Evolutionary conservation across 1,140 invertebrate genomes (phyloP).

Genomic region (Drosophila nikananu): DNA sequence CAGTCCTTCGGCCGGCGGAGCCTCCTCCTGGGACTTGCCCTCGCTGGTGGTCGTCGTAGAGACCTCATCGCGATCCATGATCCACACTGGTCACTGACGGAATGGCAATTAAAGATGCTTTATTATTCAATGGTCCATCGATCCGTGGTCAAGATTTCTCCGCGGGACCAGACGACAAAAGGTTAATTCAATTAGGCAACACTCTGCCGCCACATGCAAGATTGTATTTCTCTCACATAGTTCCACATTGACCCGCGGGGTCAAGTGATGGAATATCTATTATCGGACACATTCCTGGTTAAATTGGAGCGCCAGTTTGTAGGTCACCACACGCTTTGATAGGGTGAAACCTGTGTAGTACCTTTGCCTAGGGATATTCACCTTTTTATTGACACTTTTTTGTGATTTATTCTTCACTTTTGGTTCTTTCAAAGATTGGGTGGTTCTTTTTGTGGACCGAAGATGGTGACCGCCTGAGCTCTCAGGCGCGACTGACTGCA

Average conservation of each 20-base stretch:
- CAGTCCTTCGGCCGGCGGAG: constrained; percentile 61
- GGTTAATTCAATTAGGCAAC: constrained; percentile 80
- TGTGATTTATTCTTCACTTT: constrained; percentile 23
- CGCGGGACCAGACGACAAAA: constrained; percentile 63
- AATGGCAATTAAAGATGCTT: constrained; percentile 35
- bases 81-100: constrained; percentile 24
- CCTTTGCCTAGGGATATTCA: constrained; percentile 13
- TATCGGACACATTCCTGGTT: constrained; percentile 38
- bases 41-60: constrained; percentile 62
- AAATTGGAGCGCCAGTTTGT: not conserved
- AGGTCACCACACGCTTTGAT: not conserved
- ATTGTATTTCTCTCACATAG: constrained; percentile 43
- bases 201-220: constrained; percentile 45
- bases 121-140: constrained; percentile 54
- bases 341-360: not conserved
- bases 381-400: constrained; percentile 14
- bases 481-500: constrained; percentile 52
- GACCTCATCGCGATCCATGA: constrained; percentile 74
- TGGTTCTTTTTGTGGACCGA: not conserved
- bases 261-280: constrained; percentile 59
- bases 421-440: not conserved
- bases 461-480: constrained; percentile 45
- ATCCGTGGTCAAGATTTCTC: constrained; percentile 51
- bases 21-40: constrained; percentile 59
- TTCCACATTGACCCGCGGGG: constrained; percentile 64